A percentile compares a stretch with the other conserved stretches of the same genome.
phyloP scores from a whole-genome alignment of 2,888 invertebrate genomes.

The Megastigmus dorsalis region DNA sequence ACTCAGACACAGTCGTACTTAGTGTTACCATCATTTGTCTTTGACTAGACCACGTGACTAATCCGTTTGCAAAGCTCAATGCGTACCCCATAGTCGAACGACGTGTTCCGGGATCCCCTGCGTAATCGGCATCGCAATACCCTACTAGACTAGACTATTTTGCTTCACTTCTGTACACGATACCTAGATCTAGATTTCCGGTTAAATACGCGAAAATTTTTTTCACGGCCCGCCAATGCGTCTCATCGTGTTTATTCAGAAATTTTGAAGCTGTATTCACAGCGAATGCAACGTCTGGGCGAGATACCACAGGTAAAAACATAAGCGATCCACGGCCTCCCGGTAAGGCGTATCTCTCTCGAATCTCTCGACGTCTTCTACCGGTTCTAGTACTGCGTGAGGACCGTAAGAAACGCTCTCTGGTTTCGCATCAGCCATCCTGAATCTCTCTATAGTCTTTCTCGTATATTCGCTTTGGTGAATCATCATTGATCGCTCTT shows the following conservation, averaged over 20 bases:
- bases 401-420: too few relatives aligned
- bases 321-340: too few relatives aligned
- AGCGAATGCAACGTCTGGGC: conserved; percentile 55
- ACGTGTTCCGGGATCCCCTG: conserved; percentile 45
- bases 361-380: too few relatives aligned
- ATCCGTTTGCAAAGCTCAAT: conserved; percentile 35
- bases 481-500: too few relatives aligned
- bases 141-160: conserved; percentile 38
- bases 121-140: conserved; percentile 59
- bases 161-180: conserved; percentile 29
- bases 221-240: conserved; percentile 52
- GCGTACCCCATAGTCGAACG: conserved; percentile 50
- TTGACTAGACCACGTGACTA: conserved; percentile 51
- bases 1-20: conserved; percentile 59
- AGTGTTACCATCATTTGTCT: too few relatives aligned
- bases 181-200: conserved; percentile 43
- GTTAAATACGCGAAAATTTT: conserved; percentile 53
- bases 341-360: too few relatives aligned
- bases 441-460: too few relatives aligned
- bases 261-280: conserved; percentile 49
- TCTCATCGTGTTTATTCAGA: neutral
- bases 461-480: too few relatives aligned
- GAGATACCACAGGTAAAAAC: conserved; percentile 28
- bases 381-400: too few relatives aligned
- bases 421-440: too few relatives aligned